Evolutionary conservation across 2,113 vertebrate genomes (phyloP).

Genomic region (Seriola quinqueradiata): DNA sequence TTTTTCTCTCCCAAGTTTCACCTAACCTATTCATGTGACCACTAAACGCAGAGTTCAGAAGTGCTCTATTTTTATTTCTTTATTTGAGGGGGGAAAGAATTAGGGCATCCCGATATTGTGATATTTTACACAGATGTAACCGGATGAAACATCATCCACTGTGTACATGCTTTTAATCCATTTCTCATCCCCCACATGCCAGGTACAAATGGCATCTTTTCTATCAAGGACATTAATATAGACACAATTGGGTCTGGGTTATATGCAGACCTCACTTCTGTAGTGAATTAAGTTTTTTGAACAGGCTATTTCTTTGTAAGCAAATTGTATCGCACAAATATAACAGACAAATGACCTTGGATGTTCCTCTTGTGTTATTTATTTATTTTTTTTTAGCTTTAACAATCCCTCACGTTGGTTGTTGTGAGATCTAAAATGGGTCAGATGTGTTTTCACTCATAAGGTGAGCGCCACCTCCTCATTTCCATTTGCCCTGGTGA

Average conservation of each 20-base stretch:
- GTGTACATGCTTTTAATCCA: neutral
- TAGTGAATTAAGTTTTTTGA: neutral
- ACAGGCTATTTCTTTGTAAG: neutral
- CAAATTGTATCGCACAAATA: neutral
- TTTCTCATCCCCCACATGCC: constrained; percentile 2
- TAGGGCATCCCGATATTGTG: neutral
- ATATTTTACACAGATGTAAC: neutral
- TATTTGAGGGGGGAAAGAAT: neutral
- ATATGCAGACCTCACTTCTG: neutral
- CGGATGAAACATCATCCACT: neutral
- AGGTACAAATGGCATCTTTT: neutral
- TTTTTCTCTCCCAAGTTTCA: constrained; percentile 36
- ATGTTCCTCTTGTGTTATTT: neutral
- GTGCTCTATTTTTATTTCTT: constrained; percentile 2
- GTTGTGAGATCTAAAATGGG: neutral
- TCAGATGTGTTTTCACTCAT: neutral
- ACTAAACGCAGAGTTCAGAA: constrained; percentile 7
- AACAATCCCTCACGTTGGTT: accelerated
- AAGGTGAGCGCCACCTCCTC: neutral
- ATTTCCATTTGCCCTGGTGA: constrained; percentile 16
- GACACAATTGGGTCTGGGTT: neutral
- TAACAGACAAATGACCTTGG: neutral
- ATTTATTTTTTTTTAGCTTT: neutral
- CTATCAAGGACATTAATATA: neutral
- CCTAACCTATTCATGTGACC: constrained; percentile 37